Conservation (phyloP, 2,113 vertebrate species). For the Microcebus jonahi region DNA sequence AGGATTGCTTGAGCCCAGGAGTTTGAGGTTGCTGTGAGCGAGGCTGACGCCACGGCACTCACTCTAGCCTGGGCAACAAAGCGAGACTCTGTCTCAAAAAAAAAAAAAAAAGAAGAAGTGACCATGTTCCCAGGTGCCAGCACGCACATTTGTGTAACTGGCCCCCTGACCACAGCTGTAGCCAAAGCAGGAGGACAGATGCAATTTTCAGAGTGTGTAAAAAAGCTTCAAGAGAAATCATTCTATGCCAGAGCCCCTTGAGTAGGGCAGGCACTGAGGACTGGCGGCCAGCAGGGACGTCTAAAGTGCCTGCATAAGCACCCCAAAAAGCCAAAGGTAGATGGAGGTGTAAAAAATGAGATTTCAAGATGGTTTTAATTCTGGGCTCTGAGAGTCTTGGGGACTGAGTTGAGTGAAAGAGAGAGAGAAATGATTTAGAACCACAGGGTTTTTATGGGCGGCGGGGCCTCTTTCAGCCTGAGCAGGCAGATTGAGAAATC, state of each 20-base stretch:
- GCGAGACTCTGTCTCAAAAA: too few relatives aligned
- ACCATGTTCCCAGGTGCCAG: background rate
- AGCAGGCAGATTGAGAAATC: conserved; percentile 67
- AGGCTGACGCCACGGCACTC: too few relatives aligned
- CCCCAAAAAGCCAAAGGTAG: conserved; percentile 10
- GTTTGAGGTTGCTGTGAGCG: too few relatives aligned
- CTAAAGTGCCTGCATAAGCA: background rate
- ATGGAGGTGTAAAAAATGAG: conserved; percentile 43
- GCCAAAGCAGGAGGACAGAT: background rate
- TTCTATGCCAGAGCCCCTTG: background rate
- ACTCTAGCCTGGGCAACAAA: too few relatives aligned
- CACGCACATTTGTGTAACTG: rapidly evolving
- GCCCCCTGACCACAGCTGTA: background rate
- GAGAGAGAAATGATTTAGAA: conserved; percentile 51
- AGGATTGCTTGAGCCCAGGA: too few relatives aligned
- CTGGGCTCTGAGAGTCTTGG: background rate
- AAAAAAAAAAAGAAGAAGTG: background rate
- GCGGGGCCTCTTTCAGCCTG: conserved; percentile 43
- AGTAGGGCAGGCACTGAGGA: background rate
- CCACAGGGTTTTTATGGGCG: conserved; percentile 36
- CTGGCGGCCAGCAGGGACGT: background rate
- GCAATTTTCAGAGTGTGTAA: background rate
- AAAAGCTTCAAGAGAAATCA: background rate
- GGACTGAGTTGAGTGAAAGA: background rate
- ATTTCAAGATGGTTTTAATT: conserved; percentile 74